Base-by-base conservation (phyloP, 1,140 invertebrate species). In the Colletes latitarsis region DNA sequence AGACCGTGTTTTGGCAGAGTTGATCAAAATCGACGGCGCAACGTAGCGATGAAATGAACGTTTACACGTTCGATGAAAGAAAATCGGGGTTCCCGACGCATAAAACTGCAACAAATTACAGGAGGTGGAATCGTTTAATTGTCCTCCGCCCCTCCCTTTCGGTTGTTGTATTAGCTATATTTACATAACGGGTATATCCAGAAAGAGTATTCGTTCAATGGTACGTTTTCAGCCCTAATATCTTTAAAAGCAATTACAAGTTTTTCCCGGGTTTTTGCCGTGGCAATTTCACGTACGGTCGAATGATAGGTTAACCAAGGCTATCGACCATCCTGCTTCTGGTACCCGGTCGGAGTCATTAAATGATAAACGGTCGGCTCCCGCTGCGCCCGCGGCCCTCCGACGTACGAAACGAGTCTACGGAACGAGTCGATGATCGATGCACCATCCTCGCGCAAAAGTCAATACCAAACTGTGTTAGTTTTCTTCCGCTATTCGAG, bases 331-430 rank as follows among this genome's bases (percentile, higher is more conserved):
- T 78, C 62, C 75, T 67, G 64, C 53, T 46, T 19, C 55, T n/a
- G 43, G 66, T 55, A 14, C 63, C 55, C 60, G 64, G 60, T 71
- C 71, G 64, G 60, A 80, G 77, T 85, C 81, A 85, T 83, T 85
- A 85, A 85, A 77, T 71, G 81, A 83, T 80, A 77, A 85, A 85
- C 81, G 71, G 53, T 72, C 41, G 71, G 78, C 76, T 72, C 83
- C 71, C 81, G 83, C 76, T 75, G 76, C 57, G 81, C 52, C 66
- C 19, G 30, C 49, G 63, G 74, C 71, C 76, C 60, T 70, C 57
- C 57, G 39, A 17, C 46, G 55, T 3, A 30, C 69, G 63, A 64
- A 70, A 69, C 60, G 53, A 41, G 39, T 66, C 46, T 6, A 41
- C 46, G 14, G 30, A 70, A 71, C 30, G 63, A 63, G 41, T 15